Percentiles rank a stretch among this genome's conserved stretches.
Evolutionary conservation across 2,113 vertebrate genomes (phyloP).

Genomic region (Nanorana parkeri): DNA sequence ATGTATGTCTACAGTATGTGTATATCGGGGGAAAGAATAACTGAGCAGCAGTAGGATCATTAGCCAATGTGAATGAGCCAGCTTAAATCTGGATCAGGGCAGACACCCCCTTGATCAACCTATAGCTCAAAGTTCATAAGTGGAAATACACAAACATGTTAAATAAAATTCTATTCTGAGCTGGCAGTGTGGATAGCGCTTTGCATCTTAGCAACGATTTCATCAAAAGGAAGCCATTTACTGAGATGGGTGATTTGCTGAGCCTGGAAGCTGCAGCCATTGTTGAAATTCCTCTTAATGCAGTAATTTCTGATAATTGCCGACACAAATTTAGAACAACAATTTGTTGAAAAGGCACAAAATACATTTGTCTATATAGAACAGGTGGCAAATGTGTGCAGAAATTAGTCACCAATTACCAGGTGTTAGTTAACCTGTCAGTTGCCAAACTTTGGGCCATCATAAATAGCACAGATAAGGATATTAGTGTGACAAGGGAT

Average conservation of each 20-base stretch:
- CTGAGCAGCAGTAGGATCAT: too few relatives aligned
- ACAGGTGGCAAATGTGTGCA: constrained; percentile 56
- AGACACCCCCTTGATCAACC: neutral
- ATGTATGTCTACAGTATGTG: too few relatives aligned
- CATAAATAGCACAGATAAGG: neutral
- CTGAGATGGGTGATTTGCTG: constrained; percentile 54
- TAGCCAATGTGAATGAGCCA: too few relatives aligned
- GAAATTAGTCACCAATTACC: constrained; percentile 48
- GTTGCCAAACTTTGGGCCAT: constrained; percentile 14
- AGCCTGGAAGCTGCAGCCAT: constrained; percentile 33
- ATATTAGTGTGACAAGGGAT: neutral
- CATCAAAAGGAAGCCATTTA: constrained; percentile 58
- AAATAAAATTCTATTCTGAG: constrained; percentile 19
- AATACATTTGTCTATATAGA: constrained; percentile 48
- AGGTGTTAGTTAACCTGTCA: constrained; percentile 53
- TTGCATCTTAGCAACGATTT: constrained; percentile 56
- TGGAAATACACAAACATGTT: constrained; percentile 43
- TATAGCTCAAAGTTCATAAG: constrained; percentile 30
- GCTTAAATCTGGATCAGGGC: neutral
- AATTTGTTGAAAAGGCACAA: constrained; percentile 57
- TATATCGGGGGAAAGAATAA: too few relatives aligned
- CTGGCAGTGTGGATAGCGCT: constrained; percentile 35
- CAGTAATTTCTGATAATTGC: constrained; percentile 59
- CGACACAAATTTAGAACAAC: constrained; percentile 56
- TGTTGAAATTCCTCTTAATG: constrained; percentile 57